These are phyloP conservation scores for Hozukius guyotensis DNA, from an alignment of 2,797 vertebrate species.

Conservation along the genomic window DNA sequence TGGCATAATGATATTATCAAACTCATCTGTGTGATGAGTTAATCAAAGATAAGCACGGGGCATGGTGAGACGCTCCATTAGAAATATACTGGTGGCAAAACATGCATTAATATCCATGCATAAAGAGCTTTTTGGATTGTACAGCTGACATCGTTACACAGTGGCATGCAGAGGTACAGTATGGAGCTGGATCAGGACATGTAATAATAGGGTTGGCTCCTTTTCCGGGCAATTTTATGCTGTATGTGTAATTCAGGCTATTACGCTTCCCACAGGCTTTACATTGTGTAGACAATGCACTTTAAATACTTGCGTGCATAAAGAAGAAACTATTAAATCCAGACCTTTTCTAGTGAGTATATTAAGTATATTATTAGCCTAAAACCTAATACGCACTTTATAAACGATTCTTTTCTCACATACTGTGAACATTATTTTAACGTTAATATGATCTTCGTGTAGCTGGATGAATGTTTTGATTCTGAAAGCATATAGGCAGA, in stretches of 20 bases:
- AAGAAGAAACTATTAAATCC: neutral
- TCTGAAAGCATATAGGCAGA: no score
- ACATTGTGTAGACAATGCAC: neutral
- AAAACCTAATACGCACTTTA: no score
- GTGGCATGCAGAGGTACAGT: constrained; percentile 63
- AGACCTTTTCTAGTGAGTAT: neutral
- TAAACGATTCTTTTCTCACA: no score
- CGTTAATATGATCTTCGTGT: no score
- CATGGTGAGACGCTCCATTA: constrained; percentile 53
- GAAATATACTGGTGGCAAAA: constrained; percentile 48
- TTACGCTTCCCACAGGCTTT: constrained; percentile 37
- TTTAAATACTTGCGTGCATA: neutral
- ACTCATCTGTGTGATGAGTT: constrained; percentile 69
- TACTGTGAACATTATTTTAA: no score
- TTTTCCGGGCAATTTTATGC: constrained; percentile 34
- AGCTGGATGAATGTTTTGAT: no score
- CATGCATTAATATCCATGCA: constrained; percentile 74
- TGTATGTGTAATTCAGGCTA: constrained; percentile 17
- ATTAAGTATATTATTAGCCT: no score
- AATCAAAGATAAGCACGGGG: constrained; percentile 68
- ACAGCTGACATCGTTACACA: constrained; percentile 47
- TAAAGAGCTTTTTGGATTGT: constrained; percentile 38
- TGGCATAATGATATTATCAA: constrained; percentile 66
- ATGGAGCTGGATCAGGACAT: constrained; percentile 56
- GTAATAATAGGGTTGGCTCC: constrained; percentile 29